Evolutionary conservation across 2,113 vertebrate species (phyloP).

Genomic region (Sula dactylatra): DNA sequence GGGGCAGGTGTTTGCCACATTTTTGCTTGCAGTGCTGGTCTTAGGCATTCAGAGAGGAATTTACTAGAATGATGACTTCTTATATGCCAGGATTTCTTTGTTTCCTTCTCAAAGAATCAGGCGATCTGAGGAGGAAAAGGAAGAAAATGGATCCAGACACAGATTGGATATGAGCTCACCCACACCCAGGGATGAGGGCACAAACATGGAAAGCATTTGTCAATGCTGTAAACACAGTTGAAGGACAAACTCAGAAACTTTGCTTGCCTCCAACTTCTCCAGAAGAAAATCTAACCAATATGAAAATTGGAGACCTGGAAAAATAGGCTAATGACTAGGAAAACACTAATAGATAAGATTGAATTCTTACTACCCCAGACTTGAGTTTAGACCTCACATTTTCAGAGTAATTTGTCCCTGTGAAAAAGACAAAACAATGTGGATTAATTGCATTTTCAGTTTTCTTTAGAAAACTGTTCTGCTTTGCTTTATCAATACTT

Average conservation of each 20-base stretch:
- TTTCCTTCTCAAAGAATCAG: background rate
- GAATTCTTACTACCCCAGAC: background rate
- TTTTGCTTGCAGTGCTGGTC: background rate
- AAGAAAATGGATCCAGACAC: background rate
- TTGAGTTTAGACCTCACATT: background rate
- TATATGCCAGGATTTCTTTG: background rate
- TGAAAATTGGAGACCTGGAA: background rate
- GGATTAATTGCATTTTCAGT: background rate
- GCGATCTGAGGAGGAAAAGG: background rate
- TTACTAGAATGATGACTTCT: background rate
- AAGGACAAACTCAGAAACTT: background rate
- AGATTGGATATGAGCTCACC: background rate
- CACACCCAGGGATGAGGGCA: background rate
- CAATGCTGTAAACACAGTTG: background rate
- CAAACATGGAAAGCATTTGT: background rate
- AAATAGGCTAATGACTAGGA: background rate
- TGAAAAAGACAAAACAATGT: background rate
- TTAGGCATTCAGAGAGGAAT: background rate
- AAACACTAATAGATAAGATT: background rate
- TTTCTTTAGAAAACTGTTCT: background rate
- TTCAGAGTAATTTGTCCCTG: background rate
- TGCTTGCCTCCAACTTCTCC: background rate
- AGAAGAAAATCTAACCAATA: background rate
- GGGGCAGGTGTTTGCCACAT: no score
- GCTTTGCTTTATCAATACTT: background rate